These are phyloP conservation scores for Rhynchophorus ferrugineus DNA, from an alignment of 1,140 invertebrate species.

Conservation along the genomic window DNA sequence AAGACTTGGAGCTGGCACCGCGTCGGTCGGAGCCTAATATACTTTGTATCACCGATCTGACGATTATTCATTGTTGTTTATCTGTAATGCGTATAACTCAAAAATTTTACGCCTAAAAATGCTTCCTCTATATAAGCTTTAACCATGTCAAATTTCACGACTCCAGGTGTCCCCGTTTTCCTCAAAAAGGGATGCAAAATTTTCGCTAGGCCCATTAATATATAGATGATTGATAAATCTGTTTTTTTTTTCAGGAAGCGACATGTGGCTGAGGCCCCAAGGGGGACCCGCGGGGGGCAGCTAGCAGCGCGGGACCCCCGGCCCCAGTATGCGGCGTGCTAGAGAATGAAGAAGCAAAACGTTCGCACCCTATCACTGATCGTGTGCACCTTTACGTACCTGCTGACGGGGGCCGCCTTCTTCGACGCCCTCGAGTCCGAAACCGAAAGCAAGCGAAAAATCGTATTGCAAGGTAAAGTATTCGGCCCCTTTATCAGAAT, in stretches of 20 bases:
- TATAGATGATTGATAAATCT: too few species aligned
- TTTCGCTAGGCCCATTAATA: too few species aligned
- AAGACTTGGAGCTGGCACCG: too few species aligned
- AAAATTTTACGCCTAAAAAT: too few species aligned
- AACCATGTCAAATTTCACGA: too few species aligned
- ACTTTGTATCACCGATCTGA: too few species aligned
- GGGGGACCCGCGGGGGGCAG: constrained; percentile 33
- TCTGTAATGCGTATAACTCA: too few species aligned
- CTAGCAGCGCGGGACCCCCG: constrained; percentile 38
- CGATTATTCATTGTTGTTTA: too few species aligned
- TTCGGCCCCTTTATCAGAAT: background rate
- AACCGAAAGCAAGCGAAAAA: constrained; percentile 80
- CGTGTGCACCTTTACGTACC: constrained; percentile 98
- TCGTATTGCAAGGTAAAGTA: constrained; percentile 67
- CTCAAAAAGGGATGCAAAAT: too few species aligned
- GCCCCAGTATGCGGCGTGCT: constrained; percentile 40
- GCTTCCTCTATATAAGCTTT: too few species aligned
- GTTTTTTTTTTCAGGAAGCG: constrained; percentile 23
- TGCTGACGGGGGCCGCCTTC: constrained; percentile 96
- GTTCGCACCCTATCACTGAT: constrained; percentile 96
- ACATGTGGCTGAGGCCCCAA: constrained; percentile 28
- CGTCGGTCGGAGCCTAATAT: too few species aligned
- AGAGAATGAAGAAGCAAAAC: constrained; percentile 92
- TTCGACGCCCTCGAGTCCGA: constrained; percentile 97
- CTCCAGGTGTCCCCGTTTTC: too few species aligned